Base-by-base conservation (phyloP, 1,140 invertebrate genomes). In the Heliconius eleuchia region DNA sequence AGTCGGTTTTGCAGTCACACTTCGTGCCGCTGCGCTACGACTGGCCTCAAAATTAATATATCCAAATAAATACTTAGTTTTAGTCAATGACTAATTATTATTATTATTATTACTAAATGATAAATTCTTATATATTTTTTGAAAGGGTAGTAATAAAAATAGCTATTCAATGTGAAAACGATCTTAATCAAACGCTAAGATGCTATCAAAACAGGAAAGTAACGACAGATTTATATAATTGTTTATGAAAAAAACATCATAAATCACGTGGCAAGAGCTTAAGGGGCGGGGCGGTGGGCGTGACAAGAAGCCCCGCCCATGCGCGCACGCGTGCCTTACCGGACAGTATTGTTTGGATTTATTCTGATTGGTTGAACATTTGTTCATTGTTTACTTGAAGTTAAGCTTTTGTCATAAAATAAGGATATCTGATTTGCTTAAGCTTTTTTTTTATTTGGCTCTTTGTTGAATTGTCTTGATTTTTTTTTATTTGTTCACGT, bases 251-350 rank as follows among this genome's bases (percentile, higher is more conserved):
- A 83, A 83, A 60, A 82, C 57, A 34, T 79, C 84, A 86, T 87
- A 87, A 87, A 86, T 87, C 86, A 87, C 86, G 81, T 76, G 80
- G 81, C 57, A 74, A 70, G 80, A 87, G 84, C 86, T 86, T 87
- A 82, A 73, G 76, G 79, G 84, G 83, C 85, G 78, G 70, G 77
- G 74, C 34, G 50, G 60, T 57, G 73, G 89, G 89, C 89, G 89
- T 85, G 84, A 87, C 80, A 71, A 42, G 4, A 23, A 19, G 81
- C 42, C 70, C 89, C 81, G 84, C 87, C 87, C 82, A n/a, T 83
- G 86, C 85, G 82, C 85, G 52, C 73, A 83, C 86, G 85, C 86
- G 71, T 90, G 89, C 87, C 73, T 86, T 90, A 90, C 89, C 84
- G 88, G 77, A 80, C 79, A 60, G 80, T 85, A 87, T 86, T 88